Evolutionary conservation across 2,888 invertebrate species (phyloP).

Genomic region (Eretmocerus hayati): DNA sequence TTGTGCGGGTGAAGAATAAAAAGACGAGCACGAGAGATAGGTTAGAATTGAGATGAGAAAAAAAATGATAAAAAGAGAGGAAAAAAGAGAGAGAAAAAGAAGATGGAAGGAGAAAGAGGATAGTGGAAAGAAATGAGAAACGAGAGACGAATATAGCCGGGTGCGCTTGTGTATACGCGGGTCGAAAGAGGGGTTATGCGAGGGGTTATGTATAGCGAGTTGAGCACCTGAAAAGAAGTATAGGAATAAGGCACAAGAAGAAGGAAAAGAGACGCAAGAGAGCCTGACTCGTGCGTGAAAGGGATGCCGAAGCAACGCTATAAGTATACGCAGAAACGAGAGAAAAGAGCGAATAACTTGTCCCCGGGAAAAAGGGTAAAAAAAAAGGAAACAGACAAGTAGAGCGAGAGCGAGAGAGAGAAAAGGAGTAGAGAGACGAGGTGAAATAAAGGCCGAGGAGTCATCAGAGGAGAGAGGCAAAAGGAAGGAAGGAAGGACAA

Average conservation of each 20-base stretch:
- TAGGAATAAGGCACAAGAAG: too few species aligned
- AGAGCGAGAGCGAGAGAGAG: conserved; percentile 12
- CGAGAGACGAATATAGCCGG: too few species aligned
- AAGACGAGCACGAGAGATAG: neutral
- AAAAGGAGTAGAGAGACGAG: conserved; percentile 12
- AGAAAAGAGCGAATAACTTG: neutral
- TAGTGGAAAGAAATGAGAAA: neutral
- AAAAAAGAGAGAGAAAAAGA: neutral
- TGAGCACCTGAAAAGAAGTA: too few species aligned
- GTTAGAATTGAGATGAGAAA: conserved; percentile 1
- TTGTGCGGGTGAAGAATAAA: conserved; percentile 1
- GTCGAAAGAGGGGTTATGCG: too few species aligned
- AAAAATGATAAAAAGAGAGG: neutral
- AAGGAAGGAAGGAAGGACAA: conserved; percentile 28
- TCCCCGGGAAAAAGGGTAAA: neutral
- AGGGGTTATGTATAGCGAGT: too few species aligned
- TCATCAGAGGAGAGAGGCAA: conserved; percentile 16
- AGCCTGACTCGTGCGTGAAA: too few species aligned
- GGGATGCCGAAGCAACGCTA: conserved; percentile 1
- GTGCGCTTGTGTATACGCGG: too few species aligned
- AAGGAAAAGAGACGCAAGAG: too few species aligned
- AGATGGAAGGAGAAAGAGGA: neutral
- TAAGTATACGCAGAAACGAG: conserved; percentile 1
- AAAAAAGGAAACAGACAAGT: conserved; percentile 6
- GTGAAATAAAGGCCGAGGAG: conserved; percentile 9